Base-by-base conservation (phyloP, 2,797 vertebrate genomes). In the Thunnus albacares region DNA sequence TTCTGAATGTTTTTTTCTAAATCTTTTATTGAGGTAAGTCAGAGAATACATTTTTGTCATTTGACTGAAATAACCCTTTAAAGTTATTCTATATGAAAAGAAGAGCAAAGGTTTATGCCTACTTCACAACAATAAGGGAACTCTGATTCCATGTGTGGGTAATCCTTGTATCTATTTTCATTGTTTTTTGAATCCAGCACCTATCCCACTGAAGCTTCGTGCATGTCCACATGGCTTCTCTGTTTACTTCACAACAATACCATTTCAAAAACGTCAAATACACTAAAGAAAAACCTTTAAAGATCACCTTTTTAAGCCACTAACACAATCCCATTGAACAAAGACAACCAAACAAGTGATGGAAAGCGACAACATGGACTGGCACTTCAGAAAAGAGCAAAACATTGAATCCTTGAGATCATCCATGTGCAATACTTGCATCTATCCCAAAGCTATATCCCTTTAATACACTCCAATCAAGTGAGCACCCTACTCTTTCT, bases 401-500 rank as follows among this genome's bases (percentile, higher is more conserved):
- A 83, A 74, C 5, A 9, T 22, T 57, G 15, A 79, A 68, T 22
- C 28, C 18, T 26, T 35, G 20, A 63, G 51, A 66, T 22, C 43
- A 72, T 77, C 18, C 62, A 67, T 17, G 14, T 62, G 41, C 33
- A 67, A 64, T n/a, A 45, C 41, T 73, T 75, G 38, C 43, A 85
- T 82, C 64, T 22, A 47, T 75, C 10, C 75, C 66, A 62, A 43
- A 13, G 28, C 12, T 47, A 30, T 26, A 80, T 67, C 56, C 76
- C 47, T 73, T 67, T 75, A 79, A 76, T 41, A 52, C 52, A 35
- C n/a, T n/a, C 22, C 38, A 80, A 56, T 71, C 75, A 77, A 69
- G 38, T 52, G 2, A 82, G 55, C 58, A 43, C 38, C 49, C 20
- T 64, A 18, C 11, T 43, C 24, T 57, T 71, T 71, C 51, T 41